Evolutionary conservation across 2,888 invertebrate species (phyloP).

Genomic region (Cantharis rustica): DNA sequence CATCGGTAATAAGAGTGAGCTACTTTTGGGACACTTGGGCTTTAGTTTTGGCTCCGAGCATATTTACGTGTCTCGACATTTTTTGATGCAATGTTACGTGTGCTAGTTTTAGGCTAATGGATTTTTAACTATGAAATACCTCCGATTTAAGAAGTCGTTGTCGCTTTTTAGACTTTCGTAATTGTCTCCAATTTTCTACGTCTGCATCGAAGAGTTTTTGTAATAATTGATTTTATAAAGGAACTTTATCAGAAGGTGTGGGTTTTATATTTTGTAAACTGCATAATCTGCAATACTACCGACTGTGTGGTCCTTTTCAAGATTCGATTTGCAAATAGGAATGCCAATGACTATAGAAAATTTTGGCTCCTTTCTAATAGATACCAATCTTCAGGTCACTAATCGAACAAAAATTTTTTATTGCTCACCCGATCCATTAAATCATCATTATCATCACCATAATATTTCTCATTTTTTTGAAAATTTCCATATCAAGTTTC

Average conservation of each 20-base stretch:
- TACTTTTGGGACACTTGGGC: neutral
- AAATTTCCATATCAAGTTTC: neutral
- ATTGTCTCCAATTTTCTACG: neutral
- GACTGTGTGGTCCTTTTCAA: neutral
- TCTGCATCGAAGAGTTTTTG: neutral
- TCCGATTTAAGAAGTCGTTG: neutral
- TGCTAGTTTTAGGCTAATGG: neutral
- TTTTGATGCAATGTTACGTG: neutral
- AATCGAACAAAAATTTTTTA: too few relatives aligned
- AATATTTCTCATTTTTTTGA: neutral
- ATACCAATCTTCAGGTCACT: too few relatives aligned
- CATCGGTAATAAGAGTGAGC: neutral
- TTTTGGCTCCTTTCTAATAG: too few relatives aligned
- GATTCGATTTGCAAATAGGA: too few relatives aligned
- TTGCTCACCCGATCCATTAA: neutral
- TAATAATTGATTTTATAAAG: neutral
- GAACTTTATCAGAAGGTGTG: neutral
- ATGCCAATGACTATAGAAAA: too few relatives aligned
- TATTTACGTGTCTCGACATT: neutral
- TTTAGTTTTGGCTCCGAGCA: neutral
- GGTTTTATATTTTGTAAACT: too few relatives aligned
- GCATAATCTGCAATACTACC: too few relatives aligned
- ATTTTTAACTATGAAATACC: neutral
- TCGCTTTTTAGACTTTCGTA: neutral
- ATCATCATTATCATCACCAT: neutral